Conservation (phyloP, 2,113 vertebrate genomes). For the Gnathonemus longibarbis region DNA sequence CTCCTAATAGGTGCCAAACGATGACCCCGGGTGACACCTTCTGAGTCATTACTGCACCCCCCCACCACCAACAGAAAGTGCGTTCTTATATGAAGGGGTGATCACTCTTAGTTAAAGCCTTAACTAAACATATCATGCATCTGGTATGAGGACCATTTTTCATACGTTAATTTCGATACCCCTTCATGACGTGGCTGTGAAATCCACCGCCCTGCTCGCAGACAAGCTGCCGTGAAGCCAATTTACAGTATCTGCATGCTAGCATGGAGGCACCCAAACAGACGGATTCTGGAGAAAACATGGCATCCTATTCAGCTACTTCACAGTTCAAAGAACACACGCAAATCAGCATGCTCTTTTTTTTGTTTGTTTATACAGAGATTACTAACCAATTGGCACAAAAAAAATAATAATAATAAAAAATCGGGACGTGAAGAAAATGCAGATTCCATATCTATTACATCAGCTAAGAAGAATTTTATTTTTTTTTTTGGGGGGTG, state of each 20-base stretch:
- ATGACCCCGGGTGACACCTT: slow-evolving; percentile 11
- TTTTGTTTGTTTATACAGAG: neutral
- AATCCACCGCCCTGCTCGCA: too few species aligned
- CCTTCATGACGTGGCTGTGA: neutral
- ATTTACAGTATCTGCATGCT: neutral
- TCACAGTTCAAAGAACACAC: neutral
- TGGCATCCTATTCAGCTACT: neutral
- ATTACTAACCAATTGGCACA: neutral
- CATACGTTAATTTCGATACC: slow-evolving; percentile 4
- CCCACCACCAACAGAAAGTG: slow-evolving; percentile 29
- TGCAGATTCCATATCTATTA: neutral
- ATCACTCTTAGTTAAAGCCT: slow-evolving; percentile 60
- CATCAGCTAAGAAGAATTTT: neutral
- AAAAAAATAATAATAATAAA: neutral
- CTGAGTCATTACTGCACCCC: slow-evolving; percentile 28
- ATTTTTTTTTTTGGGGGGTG: neutral
- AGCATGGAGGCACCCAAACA: neutral
- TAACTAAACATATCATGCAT: slow-evolving; percentile 61
- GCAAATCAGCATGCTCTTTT: neutral
- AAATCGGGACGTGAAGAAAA: neutral
- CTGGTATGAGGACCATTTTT: slow-evolving; percentile 43
- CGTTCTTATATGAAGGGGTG: slow-evolving; percentile 45
- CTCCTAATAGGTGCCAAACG: neutral
- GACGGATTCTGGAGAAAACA: neutral
- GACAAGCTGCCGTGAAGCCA: neutral